Evolutionary conservation across 2,113 vertebrate species (phyloP).

Genomic region (Caretta caretta): DNA sequence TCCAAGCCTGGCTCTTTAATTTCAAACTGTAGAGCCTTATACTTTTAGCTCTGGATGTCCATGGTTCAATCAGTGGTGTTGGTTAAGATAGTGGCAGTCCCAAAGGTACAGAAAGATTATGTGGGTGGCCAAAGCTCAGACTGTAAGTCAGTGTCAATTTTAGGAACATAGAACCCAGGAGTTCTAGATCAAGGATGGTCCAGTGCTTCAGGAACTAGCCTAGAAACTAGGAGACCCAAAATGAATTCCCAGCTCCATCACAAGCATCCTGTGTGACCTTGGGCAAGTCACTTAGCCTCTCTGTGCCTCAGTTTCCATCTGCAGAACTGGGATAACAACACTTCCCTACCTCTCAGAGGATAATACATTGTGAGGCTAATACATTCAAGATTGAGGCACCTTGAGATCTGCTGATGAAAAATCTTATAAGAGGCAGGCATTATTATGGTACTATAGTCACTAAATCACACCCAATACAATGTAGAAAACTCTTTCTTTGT

Average conservation of each 20-base stretch:
- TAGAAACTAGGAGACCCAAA: too few relatives aligned
- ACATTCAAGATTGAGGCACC: not conserved
- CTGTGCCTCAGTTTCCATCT: too few relatives aligned
- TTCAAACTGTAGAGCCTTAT: not conserved
- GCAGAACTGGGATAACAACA: too few relatives aligned
- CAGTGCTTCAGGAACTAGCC: too few relatives aligned
- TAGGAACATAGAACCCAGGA: not conserved
- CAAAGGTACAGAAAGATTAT: not conserved
- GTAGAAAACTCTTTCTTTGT: not conserved
- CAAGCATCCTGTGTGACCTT: too few relatives aligned
- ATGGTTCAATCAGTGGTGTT: not conserved
- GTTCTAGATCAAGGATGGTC: not conserved
- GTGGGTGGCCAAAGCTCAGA: not conserved
- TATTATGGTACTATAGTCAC: not conserved
- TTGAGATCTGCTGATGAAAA: not conserved
- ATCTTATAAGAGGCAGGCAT: not conserved
- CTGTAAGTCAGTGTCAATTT: not conserved
- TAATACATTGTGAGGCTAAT: not conserved
- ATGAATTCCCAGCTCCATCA: too few relatives aligned
- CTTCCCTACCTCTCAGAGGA: too few relatives aligned
- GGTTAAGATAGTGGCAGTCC: not conserved
- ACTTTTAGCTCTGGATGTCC: not conserved
- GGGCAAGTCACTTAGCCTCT: too few relatives aligned
- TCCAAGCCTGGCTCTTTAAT: not conserved
- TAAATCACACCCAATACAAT: not conserved